phyloP scores from a whole-genome alignment of 2,113 vertebrate genomes.

The Gobio gobio region DNA sequence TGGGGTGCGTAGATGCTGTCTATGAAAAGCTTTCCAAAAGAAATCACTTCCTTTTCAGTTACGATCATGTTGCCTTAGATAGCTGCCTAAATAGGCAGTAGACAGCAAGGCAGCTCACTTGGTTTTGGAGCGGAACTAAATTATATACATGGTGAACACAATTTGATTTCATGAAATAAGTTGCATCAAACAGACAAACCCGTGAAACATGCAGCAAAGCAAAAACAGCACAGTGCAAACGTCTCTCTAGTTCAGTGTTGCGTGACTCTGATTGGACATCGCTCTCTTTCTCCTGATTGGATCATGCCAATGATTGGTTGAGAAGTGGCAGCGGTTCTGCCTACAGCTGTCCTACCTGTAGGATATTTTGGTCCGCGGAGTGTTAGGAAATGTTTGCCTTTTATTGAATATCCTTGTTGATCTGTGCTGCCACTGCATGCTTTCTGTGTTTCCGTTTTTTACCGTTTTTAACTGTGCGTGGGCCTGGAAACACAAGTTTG shows the following conservation, averaged over 20 bases:
- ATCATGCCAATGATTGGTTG: conserved; percentile 60
- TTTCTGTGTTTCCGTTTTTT: conserved; percentile 97
- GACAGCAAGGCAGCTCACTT: not conserved
- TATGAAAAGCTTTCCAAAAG: not conserved
- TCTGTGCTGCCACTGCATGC: conserved; percentile 75
- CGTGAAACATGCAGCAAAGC: conserved; percentile 69
- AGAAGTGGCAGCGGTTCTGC: conserved; percentile 57
- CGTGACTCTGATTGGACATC: conserved; percentile 68
- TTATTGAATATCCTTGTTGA: conserved; percentile 86
- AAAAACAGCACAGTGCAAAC: conserved; percentile 53
- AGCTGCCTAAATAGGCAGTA: not conserved
- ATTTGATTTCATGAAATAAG: conserved; percentile 51
- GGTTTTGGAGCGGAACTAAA: not conserved
- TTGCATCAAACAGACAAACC: conserved; percentile 10
- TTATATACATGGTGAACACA: conserved; percentile 33
- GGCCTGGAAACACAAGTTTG: conserved; percentile 93
- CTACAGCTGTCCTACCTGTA: conserved; percentile 87
- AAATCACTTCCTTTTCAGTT: not conserved
- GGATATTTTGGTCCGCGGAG: conserved; percentile 78
- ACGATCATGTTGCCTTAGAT: not conserved
- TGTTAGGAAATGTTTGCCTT: conserved; percentile 70
- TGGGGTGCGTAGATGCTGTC: not conserved
- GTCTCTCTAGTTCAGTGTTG: conserved; percentile 62
- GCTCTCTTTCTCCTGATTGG: conserved; percentile 62
- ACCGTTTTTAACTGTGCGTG: conserved; percentile 88